phyloP scores from a whole-genome alignment of 2,797 vertebrate species.

The Loriculus beryllinus region DNA sequence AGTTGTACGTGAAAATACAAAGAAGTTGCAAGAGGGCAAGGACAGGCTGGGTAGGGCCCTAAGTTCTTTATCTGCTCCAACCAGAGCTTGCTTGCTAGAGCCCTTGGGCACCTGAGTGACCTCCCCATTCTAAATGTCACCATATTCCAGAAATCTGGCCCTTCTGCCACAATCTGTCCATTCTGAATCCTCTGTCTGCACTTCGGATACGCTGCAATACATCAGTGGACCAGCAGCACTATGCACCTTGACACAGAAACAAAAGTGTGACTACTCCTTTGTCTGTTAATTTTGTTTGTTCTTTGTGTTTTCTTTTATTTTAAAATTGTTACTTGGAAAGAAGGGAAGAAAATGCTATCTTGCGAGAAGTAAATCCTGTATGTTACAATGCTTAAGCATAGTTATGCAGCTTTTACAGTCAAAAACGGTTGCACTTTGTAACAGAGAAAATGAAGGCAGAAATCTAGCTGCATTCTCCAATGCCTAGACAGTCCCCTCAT shows the following conservation, averaged over 20 bases:
- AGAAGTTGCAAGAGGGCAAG: neutral
- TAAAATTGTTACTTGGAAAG: neutral
- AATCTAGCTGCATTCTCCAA: neutral
- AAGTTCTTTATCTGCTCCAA: neutral
- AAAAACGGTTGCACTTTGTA: neutral
- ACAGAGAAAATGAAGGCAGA: neutral
- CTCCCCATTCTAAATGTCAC: neutral
- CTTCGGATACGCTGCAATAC: neutral
- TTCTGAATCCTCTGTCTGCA: neutral
- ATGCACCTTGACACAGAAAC: neutral
- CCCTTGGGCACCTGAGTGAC: neutral
- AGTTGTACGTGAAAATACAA: rapidly evolving
- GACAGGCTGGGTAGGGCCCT: neutral
- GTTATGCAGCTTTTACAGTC: neutral
- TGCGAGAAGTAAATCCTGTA: neutral
- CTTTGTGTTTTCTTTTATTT: neutral
- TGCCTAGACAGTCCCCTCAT: neutral
- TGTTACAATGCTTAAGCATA: neutral
- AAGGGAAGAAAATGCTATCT: neutral
- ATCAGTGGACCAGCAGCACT: neutral
- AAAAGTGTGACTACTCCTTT: neutral
- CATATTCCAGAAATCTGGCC: neutral
- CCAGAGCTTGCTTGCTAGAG: neutral
- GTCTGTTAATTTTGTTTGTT: neutral
- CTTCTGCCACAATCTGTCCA: neutral